Base-by-base conservation (phyloP, 2,888 invertebrate genomes). In the Dascillus cervinus region DNA sequence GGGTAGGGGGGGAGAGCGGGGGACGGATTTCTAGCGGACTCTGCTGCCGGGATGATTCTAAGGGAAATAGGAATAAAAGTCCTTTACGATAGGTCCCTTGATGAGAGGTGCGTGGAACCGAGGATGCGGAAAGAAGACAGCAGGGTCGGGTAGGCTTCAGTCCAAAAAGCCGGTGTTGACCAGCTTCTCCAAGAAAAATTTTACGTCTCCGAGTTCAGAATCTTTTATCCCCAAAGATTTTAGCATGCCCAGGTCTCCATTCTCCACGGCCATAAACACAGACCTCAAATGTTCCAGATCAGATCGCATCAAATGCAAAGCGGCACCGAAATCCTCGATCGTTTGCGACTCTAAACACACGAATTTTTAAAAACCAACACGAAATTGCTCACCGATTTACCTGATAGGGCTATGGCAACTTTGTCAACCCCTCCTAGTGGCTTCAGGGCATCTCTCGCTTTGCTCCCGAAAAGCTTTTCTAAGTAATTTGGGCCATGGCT, bases 401-500 rank as follows among this genome's bases (percentile, higher is more conserved):
- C 89, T 65, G 90, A 90, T 37, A 95, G 72, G 34, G 95, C 92
- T 50, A 95, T 92, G 39, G 95, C 95, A 29, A 96, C 94, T 65
- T 88, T 87, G 57, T 94, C 88, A 10, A 95, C 90, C 22, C 95
- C 95, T 22, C 95, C 95, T 38, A 96, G 72, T 2, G 90, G 92
- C 49, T 82, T 82, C 32, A 95, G 72, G 2, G 91, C 89, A 60
- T 94, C 90, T 47, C 91, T 73, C 14, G 94, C 95, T 70, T 92
- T 94, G 62, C 82, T 86, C 29, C 95, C 95, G 58, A 96, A 96
- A 36, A 95, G 73, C 68, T 95, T 96, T 67, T 92, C 92, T 62
- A 95, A 72, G 67, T 95, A 95, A 71, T 95, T 92, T 46, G 92
- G 92, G 42, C 95, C 95, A 62, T 95, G 95, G 43, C 92, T 91